Evolutionary conservation across 2,888 invertebrate species (phyloP).

Genomic region (Drosophila quasianomalipes): DNA sequence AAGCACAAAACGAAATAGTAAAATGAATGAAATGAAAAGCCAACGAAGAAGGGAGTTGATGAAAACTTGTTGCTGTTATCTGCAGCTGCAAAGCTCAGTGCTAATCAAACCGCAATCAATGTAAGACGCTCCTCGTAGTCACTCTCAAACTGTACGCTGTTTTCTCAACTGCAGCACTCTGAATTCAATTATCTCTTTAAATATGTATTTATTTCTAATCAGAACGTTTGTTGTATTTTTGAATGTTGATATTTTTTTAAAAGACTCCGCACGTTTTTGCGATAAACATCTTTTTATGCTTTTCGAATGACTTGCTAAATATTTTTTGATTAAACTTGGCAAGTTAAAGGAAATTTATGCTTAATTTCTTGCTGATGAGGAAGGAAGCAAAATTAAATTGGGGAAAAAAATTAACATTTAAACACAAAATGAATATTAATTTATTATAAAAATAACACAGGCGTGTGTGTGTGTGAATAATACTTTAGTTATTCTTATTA

Average conservation of each 20-base stretch:
- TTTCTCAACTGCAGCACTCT: constrained; percentile 12
- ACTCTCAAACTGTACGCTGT: constrained; percentile 7
- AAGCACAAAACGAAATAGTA: constrained; percentile 27
- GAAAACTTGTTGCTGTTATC: constrained; percentile 27
- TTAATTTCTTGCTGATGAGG: neutral
- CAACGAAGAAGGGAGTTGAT: constrained; percentile 20
- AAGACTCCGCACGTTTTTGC: constrained; percentile 15
- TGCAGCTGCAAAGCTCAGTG: constrained; percentile 11
- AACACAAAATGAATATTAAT: constrained; percentile 6
- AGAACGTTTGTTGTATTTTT: constrained; percentile 12
- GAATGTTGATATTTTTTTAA: constrained; percentile 16
- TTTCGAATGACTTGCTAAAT: constrained; percentile 33
- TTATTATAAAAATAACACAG: constrained; percentile 6
- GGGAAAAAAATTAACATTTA: neutral
- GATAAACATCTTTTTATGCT: constrained; percentile 27
- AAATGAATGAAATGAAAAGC: constrained; percentile 26
- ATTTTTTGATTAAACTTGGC: neutral
- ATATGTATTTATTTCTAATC: constrained; percentile 25
- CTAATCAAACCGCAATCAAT: constrained; percentile 5
- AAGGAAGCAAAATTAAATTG: constrained; percentile 2
- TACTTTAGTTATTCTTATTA: neutral
- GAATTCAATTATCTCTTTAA: constrained; percentile 17
- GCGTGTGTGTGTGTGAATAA: neutral
- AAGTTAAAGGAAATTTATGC: neutral
- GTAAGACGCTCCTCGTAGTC: neutral